phyloP scores from a whole-genome alignment of 2,888 invertebrate species.

The Papilio protenor region DNA sequence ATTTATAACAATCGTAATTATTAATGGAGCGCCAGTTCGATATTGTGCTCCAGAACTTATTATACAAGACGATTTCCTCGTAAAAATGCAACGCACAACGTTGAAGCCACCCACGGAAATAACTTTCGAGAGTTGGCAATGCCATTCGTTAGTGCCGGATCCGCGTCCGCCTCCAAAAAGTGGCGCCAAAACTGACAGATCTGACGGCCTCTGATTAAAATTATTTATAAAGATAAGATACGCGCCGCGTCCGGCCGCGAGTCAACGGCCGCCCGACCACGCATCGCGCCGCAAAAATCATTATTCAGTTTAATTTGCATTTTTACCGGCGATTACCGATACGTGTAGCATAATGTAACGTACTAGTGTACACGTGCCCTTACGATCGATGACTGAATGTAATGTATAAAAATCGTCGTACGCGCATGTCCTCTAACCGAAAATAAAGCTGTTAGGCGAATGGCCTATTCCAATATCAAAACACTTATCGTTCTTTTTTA shows the following conservation, averaged over 20 bases:
- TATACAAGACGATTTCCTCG: not conserved
- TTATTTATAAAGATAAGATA: slow-evolving; percentile 58
- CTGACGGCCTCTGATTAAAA: slow-evolving; percentile 53
- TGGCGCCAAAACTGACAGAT: slow-evolving; percentile 71
- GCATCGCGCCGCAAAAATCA: slow-evolving; percentile 63
- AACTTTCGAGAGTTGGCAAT: slow-evolving; percentile 30
- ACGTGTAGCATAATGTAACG: slow-evolving; percentile 52
- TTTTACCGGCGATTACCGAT: slow-evolving; percentile 62
- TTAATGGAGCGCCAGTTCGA: slow-evolving; percentile 10
- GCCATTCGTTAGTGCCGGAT: slow-evolving; percentile 55
- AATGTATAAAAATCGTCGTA: slow-evolving; percentile 13
- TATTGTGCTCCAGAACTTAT: not conserved
- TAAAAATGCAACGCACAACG: slow-evolving; percentile 13
- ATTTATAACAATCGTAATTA: slow-evolving; percentile 10
- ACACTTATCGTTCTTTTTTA: slow-evolving; percentile 26
- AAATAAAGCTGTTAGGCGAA: slow-evolving; percentile 35
- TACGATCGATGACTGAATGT: slow-evolving; percentile 1
- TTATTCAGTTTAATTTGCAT: slow-evolving; percentile 71
- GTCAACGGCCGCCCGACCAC: slow-evolving; percentile 67
- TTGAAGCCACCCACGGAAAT: slow-evolving; percentile 25
- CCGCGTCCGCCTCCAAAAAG: slow-evolving; percentile 58
- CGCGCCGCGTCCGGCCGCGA: slow-evolving; percentile 53
- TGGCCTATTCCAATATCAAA: slow-evolving; percentile 33
- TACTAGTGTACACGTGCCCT: slow-evolving; percentile 33
- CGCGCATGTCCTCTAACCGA: slow-evolving; percentile 12